Evolutionary conservation across 2,888 invertebrate genomes (phyloP).

Genomic region (Oscheius sp.): DNA sequence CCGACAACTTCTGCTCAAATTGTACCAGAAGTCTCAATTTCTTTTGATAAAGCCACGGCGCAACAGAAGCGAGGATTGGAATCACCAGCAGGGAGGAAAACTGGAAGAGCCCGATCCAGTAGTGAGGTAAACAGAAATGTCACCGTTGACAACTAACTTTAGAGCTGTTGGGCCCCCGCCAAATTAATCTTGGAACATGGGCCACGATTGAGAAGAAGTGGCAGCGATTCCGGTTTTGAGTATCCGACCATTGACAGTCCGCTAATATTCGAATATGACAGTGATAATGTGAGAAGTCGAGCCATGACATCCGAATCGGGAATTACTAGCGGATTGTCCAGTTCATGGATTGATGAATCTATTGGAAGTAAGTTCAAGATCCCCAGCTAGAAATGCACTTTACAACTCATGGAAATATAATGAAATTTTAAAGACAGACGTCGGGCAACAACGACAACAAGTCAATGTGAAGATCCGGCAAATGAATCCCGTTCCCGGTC

Average conservation of each 20-base stretch:
- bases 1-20: constrained; percentile 36
- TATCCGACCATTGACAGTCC: constrained; percentile 1
- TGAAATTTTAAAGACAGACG: constrained; percentile 4
- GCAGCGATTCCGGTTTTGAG: constrained; percentile 13
- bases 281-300: constrained; percentile 25
- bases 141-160: not conserved
- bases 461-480: constrained; percentile 25
- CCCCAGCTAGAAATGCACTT: too few relatives aligned
- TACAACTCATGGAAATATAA: too few relatives aligned
- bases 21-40: constrained; percentile 30
- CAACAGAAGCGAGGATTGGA: not conserved
- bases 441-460: constrained; percentile 31
- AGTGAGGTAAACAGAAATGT: constrained; percentile 16
- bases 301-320: constrained; percentile 34
- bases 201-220: constrained; percentile 21
- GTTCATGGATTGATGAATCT: constrained; percentile 30
- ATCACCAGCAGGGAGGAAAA: not conserved
- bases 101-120: not conserved
- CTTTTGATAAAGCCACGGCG: not conserved
- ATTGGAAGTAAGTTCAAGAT: constrained; percentile 25
- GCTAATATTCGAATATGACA: constrained; percentile 19
- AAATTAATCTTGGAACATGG: not conserved
- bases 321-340: constrained; percentile 14
- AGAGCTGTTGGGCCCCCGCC: constrained; percentile 5
- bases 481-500: constrained; percentile 36